Conservation (phyloP, 2,113 vertebrate genomes). For the Sus scrofa region T2T-Sscrofa CM000830.6:44603001-44603500, state of each 20-base stretch:
- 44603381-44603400: constrained; percentile 85
- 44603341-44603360: constrained; percentile 76
- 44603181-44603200: constrained; percentile 22
- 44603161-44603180: constrained; percentile 38
- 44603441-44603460: constrained; percentile 77
- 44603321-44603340: constrained; percentile 81
- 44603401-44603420: constrained; percentile 78
- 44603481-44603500: constrained; percentile 44
- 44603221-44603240: constrained; percentile 64
- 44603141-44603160: constrained; percentile 25
- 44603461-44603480: constrained; percentile 45
- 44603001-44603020: too few relatives aligned
- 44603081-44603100: not conserved
- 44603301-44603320: constrained; percentile 80
- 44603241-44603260: constrained; percentile 67
- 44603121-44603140: not conserved
- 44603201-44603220: constrained; percentile 47
- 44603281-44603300: constrained; percentile 68
- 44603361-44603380: constrained; percentile 78
- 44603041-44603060: too few relatives aligned
- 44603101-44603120: not conserved
- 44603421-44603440: constrained; percentile 75
- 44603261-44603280: constrained; percentile 64
- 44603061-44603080: too few relatives aligned
- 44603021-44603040: too few relatives aligned